Conservation (phyloP, 2,888 invertebrate genomes). For the Campoletis raptor region DNA sequence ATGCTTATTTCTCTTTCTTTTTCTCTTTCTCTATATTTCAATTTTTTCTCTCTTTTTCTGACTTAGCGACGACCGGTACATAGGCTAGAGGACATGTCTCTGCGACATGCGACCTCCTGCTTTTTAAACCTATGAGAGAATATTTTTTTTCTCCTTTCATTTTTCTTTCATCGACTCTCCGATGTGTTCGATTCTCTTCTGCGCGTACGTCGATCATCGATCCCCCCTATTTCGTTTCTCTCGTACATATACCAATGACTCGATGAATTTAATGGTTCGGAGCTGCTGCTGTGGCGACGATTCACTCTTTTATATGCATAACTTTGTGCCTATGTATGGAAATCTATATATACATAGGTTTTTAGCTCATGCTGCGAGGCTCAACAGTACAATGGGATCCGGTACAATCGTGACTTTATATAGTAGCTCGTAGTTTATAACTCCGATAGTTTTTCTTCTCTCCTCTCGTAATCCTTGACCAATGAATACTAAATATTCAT, state of each 20-base stretch:
- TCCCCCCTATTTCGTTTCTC: constrained; percentile 51
- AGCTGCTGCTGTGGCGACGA: constrained; percentile 51
- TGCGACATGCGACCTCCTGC: constrained; percentile 68
- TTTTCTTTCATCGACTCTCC: constrained; percentile 46
- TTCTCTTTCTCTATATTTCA: constrained; percentile 31
- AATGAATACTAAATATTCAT: constrained; percentile 34
- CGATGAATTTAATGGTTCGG: constrained; percentile 61
- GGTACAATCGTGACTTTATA: constrained; percentile 48
- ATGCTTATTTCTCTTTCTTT: constrained; percentile 12
- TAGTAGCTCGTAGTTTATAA: constrained; percentile 27
- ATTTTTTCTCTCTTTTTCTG: constrained; percentile 29
- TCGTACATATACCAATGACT: constrained; percentile 56
- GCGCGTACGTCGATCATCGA: constrained; percentile 67
- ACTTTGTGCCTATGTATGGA: background rate
- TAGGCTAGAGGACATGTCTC: constrained; percentile 49
- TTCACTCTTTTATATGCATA: constrained; percentile 39
- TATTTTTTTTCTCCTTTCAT: constrained; percentile 25
- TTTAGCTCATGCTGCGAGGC: constrained; percentile 59
- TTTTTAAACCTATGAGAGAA: constrained; percentile 58
- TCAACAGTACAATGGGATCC: constrained; percentile 40
- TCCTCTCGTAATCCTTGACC: constrained; percentile 2
- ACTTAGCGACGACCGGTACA: constrained; percentile 23
- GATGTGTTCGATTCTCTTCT: constrained; percentile 40
- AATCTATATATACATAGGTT: constrained; percentile 8
- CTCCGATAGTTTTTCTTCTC: background rate